Base-by-base conservation (phyloP, 2,888 invertebrate species). In the Eledona agricola region DNA sequence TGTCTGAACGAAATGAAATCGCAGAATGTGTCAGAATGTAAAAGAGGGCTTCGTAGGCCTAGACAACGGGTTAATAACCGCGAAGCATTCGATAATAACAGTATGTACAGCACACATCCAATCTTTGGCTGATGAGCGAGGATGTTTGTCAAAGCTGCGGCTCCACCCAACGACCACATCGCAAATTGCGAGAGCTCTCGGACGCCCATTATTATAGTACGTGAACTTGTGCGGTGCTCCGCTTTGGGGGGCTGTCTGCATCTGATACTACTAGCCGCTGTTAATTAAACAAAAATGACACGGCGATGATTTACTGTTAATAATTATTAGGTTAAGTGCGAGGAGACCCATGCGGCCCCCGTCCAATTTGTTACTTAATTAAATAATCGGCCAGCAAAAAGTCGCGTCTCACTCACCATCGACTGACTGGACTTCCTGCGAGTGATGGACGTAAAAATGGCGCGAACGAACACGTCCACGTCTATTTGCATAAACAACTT, bases 231-330 rank as follows among this genome's bases (percentile, higher is more conserved):
- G 13, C 15, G 43, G 22, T 59, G 62, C 62, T 63, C 65, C 64
- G 66, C 66, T 64, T 66, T 63, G 62, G 59, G 61, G 61, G 62
- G 61, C 62, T 59, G 69, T 69, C 70, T 69, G 65, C 70, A 71
- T 72, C 71, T 69, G 71, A 72, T 72, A 71, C 62, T 58, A 51
- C 54, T 58, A 42, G 55, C 51, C 55, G 64, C 63, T 66, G 70
- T 71, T 73, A 72, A 73, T 72, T 72, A 73, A 73, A 72, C 72
- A 72, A 72, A 72, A 72, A 69, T 69, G 72, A 71, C 71, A 73
- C 70, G 62, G 60, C 60, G 55, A 69, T 72, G 72, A 72, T 72
- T 72, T 72, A 72, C 70, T 71, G 65, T 63, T 68, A 69, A 69
- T 72, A 72, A 72, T 73, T 72, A 69, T 68, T 70, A 66, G 69